phyloP scores from a whole-genome alignment of 2,797 vertebrate genomes.

The Siniperca scherzeri region DNA sequence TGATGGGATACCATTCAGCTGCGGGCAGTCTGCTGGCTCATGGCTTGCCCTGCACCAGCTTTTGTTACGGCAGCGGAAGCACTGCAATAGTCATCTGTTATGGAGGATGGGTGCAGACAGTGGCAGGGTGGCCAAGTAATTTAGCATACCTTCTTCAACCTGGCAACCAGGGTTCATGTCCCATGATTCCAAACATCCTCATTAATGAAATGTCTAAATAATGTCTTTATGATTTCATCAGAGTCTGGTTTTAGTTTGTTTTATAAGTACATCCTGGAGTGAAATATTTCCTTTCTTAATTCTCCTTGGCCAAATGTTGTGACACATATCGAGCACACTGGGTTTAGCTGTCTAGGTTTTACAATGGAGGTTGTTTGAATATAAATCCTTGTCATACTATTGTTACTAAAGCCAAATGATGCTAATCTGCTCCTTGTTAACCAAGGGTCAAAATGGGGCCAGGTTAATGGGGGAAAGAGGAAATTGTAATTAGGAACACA shows the following conservation, averaged over 20 bases:
- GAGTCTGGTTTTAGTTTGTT: constrained; percentile 19
- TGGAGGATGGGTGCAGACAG: constrained; percentile 40
- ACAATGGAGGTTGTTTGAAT: constrained; percentile 38
- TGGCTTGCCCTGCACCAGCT: constrained; percentile 57
- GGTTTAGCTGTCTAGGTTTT: constrained; percentile 46
- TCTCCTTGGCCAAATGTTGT: constrained; percentile 46
- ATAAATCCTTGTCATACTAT: constrained; percentile 62
- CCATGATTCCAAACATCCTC: constrained; percentile 7
- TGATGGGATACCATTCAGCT: constrained; percentile 56
- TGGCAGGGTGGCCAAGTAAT: constrained; percentile 36
- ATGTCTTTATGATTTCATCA: constrained; percentile 25
- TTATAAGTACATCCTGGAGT: constrained; percentile 31
- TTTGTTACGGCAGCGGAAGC: constrained; percentile 54
- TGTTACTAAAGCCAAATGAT: constrained; percentile 55
- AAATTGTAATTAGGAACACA: constrained; percentile 46
- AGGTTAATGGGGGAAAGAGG: constrained; percentile 38
- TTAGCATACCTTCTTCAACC: constrained; percentile 35
- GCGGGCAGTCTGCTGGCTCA: constrained; percentile 61
- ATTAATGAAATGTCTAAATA: constrained; percentile 29
- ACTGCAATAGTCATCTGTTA: constrained; percentile 58
- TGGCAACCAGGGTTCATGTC: constrained; percentile 18
- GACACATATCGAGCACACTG: constrained; percentile 22
- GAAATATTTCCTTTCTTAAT: constrained; percentile 50
- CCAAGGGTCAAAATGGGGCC: constrained; percentile 47
- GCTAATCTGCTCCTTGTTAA: constrained; percentile 63